Base-by-base conservation (phyloP, 2,113 vertebrate genomes). In the Solea senegalensis region DNA sequence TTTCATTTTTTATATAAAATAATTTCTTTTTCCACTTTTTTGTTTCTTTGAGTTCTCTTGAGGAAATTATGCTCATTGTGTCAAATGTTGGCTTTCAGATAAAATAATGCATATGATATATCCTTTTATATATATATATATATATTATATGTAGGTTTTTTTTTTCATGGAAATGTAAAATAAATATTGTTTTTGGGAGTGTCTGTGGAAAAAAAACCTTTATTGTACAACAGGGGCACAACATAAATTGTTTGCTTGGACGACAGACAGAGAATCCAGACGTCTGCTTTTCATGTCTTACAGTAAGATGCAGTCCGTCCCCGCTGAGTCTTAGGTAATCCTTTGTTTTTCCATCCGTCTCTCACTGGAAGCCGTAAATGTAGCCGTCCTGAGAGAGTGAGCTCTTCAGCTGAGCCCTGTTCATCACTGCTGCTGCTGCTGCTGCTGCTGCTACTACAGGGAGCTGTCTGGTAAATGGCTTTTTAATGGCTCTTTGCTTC, bases 401-500 rank as follows among this genome's bases (percentile, higher is more conserved):
- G 68, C 68, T 70, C 85, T 86, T 88, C 64, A 78, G 67, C 72
- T 75, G 65, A 82, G 85, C 74, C 67, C 74, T 80, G 85, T 80
- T 85, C 82, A 89, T 89, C 89, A 88, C 76, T 34, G 34, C 34
- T 34, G 34, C 34, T 34, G 34, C 34, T 34, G 34, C 34, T 34
- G 34, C 34, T 34, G 34, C 34, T 34, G 34, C 34, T 34, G 34
- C 34, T 34, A 6, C 34, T 34, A 34, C 83, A 82, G 82, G 70
- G 85, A 83, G 76, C 70, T 74, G 70, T 86, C 74, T 77, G 73
- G 64, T 83, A 86, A 92, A 92, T 91, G 83, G 83, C 78, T 84
- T 69, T 81, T 78, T 86, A 92, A 92, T 91, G 83, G 83, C 78
- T 84, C 71, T 81, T 74, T 86, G 82, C 78, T 82, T 81, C 77